Percentiles rank a stretch among this genome's conserved stretches.
Evolutionary conservation across 2,888 invertebrate species (phyloP).

Genomic region (Himalopsyche tibetana): DNA sequence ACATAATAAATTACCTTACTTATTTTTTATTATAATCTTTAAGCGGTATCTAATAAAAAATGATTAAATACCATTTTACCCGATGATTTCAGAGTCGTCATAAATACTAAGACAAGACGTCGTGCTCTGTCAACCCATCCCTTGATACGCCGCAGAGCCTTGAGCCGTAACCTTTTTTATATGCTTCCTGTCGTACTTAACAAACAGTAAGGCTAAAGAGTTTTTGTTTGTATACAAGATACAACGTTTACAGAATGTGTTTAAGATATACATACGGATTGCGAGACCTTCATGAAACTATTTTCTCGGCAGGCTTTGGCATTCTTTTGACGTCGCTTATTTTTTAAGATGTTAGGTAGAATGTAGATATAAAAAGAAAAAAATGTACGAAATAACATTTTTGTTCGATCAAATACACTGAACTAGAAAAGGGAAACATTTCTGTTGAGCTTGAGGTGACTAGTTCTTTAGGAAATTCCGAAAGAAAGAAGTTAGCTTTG

Average conservation of each 20-base stretch:
- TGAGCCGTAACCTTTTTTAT: constrained; percentile 32
- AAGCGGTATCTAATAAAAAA: too few species aligned
- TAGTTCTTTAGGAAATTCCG: too few species aligned
- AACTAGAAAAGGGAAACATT: too few species aligned
- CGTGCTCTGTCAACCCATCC: not conserved
- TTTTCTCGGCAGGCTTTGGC: not conserved
- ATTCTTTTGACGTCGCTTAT: not conserved
- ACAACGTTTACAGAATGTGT: constrained; percentile 37
- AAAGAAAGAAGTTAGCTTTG: too few species aligned
- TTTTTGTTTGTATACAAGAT: constrained; percentile 28
- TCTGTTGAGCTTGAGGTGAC: too few species aligned
- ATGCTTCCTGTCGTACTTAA: constrained; percentile 22
- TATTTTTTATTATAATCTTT: too few species aligned
- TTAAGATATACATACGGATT: constrained; percentile 32
- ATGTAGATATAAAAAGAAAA: too few species aligned
- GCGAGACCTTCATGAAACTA: constrained; percentile 31
- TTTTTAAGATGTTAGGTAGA: too few species aligned
- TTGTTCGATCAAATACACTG: too few species aligned
- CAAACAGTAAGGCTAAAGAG: constrained; percentile 21
- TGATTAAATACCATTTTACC: not conserved
- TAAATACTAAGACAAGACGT: not conserved
- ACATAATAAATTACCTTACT: too few species aligned
- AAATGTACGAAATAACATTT: too few species aligned
- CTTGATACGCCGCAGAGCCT: not conserved
- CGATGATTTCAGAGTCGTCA: not conserved